Percentiles rank a stretch among this genome's conserved stretches.
phyloP scores from a whole-genome alignment of 2,888 invertebrate genomes.

The Cheilosia pagana region DNA sequence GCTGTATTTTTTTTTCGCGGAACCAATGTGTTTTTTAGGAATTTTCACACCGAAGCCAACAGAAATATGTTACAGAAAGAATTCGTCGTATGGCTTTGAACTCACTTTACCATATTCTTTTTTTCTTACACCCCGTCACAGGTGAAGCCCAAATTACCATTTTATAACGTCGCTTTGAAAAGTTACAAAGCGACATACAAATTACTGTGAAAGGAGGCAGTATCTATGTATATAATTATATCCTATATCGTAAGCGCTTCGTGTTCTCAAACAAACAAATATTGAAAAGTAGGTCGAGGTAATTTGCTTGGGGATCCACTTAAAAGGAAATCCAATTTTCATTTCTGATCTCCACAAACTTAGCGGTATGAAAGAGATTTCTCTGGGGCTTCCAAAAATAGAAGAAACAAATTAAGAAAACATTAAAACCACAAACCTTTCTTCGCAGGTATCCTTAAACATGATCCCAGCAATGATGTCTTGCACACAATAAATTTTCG shows the following conservation, averaged over 20 bases:
- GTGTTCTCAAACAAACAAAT: background rate
- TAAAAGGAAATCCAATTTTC: constrained; percentile 8
- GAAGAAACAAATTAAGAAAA: background rate
- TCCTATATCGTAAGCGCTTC: background rate
- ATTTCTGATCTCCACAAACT: background rate
- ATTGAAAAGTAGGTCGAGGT: constrained; percentile 17
- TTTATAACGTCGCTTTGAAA: background rate
- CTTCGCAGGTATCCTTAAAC: constrained; percentile 53
- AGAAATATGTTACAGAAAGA: constrained; percentile 21
- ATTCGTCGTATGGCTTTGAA: constrained; percentile 36
- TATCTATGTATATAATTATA: background rate
- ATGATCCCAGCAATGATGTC: background rate
- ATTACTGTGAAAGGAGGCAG: background rate
- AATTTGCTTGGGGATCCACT: background rate
- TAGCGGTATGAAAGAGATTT: background rate
- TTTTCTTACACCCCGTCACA: background rate
- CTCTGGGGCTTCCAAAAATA: background rate
- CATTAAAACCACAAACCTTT: constrained; percentile 39
- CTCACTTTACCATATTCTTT: background rate
- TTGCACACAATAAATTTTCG: constrained; percentile 21
- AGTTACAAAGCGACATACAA: constrained; percentile 23
- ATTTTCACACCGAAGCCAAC: constrained; percentile 33
- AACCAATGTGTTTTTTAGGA: constrained; percentile 6
- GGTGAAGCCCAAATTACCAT: constrained; percentile 1
- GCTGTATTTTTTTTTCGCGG: background rate